These are phyloP conservation scores for Leptinotarsa lineolata DNA, from an alignment of 1,140 invertebrate genomes.

Conservation along the genomic window DNA sequence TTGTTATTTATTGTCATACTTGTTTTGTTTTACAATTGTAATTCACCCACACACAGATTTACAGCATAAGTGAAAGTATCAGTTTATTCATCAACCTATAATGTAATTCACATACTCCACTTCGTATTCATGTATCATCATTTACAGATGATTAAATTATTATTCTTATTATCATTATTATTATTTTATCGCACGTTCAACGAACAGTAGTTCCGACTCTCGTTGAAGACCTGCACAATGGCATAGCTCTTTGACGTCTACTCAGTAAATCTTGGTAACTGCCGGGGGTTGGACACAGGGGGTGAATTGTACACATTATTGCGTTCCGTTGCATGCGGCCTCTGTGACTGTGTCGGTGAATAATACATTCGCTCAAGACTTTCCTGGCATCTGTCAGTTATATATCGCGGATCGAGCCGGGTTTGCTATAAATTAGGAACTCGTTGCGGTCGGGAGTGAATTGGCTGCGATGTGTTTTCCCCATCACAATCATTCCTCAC, in stretches of 20 bases:
- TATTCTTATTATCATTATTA: too few species aligned
- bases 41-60: too few species aligned
- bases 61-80: too few species aligned
- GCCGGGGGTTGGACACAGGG: conserved; percentile 1
- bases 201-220: background rate
- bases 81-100: too few species aligned
- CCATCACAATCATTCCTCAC: too few species aligned
- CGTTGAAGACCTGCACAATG: background rate
- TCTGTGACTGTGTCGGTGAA: conserved; percentile 11
- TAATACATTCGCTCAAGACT: conserved; percentile 12
- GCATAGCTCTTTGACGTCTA: conserved; percentile 19
- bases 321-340: background rate
- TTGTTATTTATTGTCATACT: too few species aligned
- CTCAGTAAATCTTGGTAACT: conserved; percentile 23
- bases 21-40: too few species aligned
- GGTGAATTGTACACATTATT: conserved; percentile 8
- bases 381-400: conserved; percentile 18
- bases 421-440: conserved; percentile 7
- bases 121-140: too few species aligned
- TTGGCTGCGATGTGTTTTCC: too few species aligned
- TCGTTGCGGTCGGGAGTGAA: background rate
- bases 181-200: too few species aligned
- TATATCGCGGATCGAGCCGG: background rate
- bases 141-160: too few species aligned
- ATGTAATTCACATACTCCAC: too few species aligned